phyloP scores from a whole-genome alignment of 2,888 invertebrate genomes.

The Arctia plantaginis region DNA sequence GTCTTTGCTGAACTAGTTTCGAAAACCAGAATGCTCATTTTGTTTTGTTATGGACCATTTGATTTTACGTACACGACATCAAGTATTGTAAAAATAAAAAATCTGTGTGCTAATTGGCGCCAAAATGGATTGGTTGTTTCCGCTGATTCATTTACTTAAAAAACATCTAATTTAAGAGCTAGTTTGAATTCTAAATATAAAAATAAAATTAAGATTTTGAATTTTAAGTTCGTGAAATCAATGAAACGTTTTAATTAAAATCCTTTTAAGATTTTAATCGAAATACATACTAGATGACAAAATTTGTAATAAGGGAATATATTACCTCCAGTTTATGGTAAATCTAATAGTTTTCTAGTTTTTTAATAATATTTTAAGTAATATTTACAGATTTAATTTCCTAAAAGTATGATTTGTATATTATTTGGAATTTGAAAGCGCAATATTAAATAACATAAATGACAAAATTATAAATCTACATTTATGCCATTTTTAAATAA shows the following conservation, averaged over 20 bases:
- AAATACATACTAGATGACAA: background rate
- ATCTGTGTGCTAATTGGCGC: constrained; percentile 4
- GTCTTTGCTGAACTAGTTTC: constrained; percentile 5
- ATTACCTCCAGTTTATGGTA: background rate
- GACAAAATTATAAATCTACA: too few species aligned
- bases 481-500: too few species aligned
- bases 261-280: background rate
- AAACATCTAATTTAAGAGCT: background rate
- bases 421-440: too few species aligned
- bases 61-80: background rate
- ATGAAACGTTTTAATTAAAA: too few species aligned
- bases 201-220: background rate
- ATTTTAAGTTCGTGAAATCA: background rate
- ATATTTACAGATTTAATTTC: background rate
- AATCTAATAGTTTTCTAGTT: too few species aligned
- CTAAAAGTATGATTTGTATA: too few species aligned
- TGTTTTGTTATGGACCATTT: constrained; percentile 7
- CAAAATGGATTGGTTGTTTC: background rate
- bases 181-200: background rate
- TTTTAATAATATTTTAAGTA: background rate
- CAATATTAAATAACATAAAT: too few species aligned
- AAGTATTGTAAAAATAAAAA: background rate
- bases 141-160: background rate
- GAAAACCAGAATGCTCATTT: background rate
- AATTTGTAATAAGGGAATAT: background rate